Conservation (phyloP, 2,888 invertebrate genomes). For the Abrostola tripartita region DNA sequence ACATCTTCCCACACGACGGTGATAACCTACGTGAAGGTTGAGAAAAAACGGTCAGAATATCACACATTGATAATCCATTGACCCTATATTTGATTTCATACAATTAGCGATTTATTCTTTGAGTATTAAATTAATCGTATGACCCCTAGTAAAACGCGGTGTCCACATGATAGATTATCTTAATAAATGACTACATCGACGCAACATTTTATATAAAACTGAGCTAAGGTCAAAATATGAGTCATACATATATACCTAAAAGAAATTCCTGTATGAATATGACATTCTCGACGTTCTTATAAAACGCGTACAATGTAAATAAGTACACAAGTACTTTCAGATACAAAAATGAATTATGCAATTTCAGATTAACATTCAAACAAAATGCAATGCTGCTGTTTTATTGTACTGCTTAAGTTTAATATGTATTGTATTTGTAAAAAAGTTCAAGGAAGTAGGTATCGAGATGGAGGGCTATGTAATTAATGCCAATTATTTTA, state of each 20-base stretch:
- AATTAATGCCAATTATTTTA: not conserved
- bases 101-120: slow-evolving; percentile 33
- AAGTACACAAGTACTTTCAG: too few species aligned
- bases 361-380: too few species aligned
- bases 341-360: too few species aligned
- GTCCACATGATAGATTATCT: slow-evolving; percentile 34
- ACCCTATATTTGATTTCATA: slow-evolving; percentile 7
- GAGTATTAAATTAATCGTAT: slow-evolving; percentile 11
- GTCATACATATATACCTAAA: too few species aligned
- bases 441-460: too few species aligned
- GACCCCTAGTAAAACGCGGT: slow-evolving; percentile 26
- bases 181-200: not conserved
- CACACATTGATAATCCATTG: slow-evolving; percentile 11
- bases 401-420: too few species aligned
- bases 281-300: too few species aligned
- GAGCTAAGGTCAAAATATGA: too few species aligned
- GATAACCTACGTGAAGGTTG: slow-evolving; percentile 13
- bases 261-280: too few species aligned
- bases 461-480: not conserved
- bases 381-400: too few species aligned
- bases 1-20: slow-evolving; percentile 8
- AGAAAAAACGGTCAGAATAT: slow-evolving; percentile 10
- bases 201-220: not conserved
- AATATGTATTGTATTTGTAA: too few species aligned
- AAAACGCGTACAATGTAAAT: too few species aligned